These are phyloP conservation scores for Abscondita cerata DNA, from an alignment of 2,888 invertebrate genomes.

Conservation along the genomic window DNA sequence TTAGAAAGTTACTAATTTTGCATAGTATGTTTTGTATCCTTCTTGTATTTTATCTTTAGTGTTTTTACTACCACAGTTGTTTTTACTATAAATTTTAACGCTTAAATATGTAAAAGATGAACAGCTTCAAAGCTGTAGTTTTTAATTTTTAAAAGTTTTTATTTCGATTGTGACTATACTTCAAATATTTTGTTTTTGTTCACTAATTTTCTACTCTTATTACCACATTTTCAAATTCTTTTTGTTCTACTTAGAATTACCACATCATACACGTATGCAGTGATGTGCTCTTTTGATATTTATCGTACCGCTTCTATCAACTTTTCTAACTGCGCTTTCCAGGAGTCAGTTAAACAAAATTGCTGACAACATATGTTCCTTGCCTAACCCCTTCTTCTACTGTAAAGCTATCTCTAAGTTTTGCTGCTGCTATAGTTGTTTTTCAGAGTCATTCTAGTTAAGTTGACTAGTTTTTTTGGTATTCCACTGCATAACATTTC, in stretches of 20 bases:
- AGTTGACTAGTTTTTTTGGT: constrained; percentile 11
- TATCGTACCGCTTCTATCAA: background rate
- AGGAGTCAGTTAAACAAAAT: constrained; percentile 1
- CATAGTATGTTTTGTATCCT: background rate
- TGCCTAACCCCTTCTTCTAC: background rate
- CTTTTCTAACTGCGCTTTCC: no score
- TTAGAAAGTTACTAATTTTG: no score
- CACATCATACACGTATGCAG: background rate
- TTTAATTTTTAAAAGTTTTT: no score
- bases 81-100: no score
- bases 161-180: no score
- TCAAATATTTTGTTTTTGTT: background rate
- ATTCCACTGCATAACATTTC: constrained; percentile 2
- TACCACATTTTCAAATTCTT: background rate
- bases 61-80: no score
- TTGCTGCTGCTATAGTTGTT: constrained; percentile 2
- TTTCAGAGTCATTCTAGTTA: constrained; percentile 3
- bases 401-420: constrained; percentile 3
- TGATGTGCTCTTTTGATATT: background rate
- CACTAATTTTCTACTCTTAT: background rate
- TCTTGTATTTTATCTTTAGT: constrained; percentile 11
- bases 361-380: constrained; percentile 2
- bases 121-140: no score
- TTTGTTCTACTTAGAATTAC: constrained; percentile 1
- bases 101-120: no score